Conservation (phyloP, 2,888 invertebrate genomes). For the Myathropa florea region DNA sequence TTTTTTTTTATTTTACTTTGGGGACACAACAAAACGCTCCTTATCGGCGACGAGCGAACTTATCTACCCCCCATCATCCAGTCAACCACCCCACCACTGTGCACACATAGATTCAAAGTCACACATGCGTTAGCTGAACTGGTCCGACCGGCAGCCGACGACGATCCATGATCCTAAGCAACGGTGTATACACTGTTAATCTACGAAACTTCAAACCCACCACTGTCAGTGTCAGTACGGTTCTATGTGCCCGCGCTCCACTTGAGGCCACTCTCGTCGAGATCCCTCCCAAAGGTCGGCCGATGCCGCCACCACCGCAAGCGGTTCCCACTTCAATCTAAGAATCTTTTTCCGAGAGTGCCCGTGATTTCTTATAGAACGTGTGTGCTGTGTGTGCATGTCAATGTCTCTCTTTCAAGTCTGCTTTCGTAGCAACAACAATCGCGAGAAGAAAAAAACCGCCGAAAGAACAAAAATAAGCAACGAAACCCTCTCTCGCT, state of each 20-base stretch:
- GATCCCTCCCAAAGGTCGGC: constrained; percentile 31
- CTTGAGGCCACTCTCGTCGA: constrained; percentile 4
- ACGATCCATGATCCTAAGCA: not conserved
- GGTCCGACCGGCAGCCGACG: not conserved
- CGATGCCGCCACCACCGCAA: not conserved
- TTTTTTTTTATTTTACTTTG: not conserved
- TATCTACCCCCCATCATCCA: constrained; percentile 19
- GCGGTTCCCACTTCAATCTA: constrained; percentile 16
- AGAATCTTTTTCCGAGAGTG: constrained; percentile 5
- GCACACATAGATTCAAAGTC: not conserved
- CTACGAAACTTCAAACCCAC: not conserved
- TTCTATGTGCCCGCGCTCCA: constrained; percentile 10
- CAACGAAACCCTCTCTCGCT: not conserved
- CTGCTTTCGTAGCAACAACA: constrained; percentile 11
- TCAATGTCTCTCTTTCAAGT: constrained; percentile 22
- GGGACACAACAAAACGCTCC: not conserved
- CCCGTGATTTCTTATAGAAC: constrained; percentile 23
- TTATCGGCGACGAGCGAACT: constrained; percentile 13
- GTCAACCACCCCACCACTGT: not conserved
- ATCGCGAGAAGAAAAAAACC: not conserved
- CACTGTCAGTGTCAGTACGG: not conserved
- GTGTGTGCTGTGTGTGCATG: constrained; percentile 5
- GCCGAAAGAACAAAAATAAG: constrained; percentile 19
- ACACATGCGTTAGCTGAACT: not conserved
- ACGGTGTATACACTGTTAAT: not conserved